Conservation (phyloP, 2,113 vertebrate species). For the Pituophis catenifer region DNA sequence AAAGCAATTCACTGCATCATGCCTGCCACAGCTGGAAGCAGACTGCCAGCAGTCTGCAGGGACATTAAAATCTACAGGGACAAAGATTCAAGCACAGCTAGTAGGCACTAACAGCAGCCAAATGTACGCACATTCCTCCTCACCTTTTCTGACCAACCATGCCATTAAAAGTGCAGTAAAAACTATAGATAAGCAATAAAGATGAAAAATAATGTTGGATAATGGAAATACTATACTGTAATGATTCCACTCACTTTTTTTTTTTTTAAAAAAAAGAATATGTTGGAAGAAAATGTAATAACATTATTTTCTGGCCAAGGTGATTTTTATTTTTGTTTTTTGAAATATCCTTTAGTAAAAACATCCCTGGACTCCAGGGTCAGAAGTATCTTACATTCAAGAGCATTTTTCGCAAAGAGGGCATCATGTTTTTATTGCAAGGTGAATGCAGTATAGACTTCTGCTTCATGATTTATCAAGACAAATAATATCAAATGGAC, state of each 20-base stretch:
- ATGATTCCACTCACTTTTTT: constrained; percentile 50
- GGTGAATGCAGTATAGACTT: constrained; percentile 8
- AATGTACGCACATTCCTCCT: constrained; percentile 68
- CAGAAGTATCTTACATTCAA: background rate
- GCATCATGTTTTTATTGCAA: background rate
- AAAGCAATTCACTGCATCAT: constrained; percentile 94
- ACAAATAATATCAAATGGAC: constrained; percentile 23
- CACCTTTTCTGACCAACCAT: constrained; percentile 75
- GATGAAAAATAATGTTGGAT: constrained; percentile 66
- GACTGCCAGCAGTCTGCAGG: constrained; percentile 86
- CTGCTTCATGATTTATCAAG: background rate
- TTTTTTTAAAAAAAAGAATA: constrained; percentile 5
- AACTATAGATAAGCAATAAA: constrained; percentile 72
- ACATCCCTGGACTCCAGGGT: background rate
- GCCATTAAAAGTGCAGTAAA: constrained; percentile 72
- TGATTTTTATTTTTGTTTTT: background rate
- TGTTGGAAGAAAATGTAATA: constrained; percentile 28
- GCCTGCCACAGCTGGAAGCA: constrained; percentile 98
- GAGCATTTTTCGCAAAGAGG: background rate
- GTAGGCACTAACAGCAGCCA: constrained; percentile 71
- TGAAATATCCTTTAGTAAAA: background rate
- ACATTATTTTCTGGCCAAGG: background rate
- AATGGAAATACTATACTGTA: constrained; percentile 71
- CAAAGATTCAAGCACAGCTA: constrained; percentile 74
- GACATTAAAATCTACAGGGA: constrained; percentile 86